Base-by-base conservation (phyloP, 2,113 vertebrate species). In the Rhinolophus sinicus region DNA sequence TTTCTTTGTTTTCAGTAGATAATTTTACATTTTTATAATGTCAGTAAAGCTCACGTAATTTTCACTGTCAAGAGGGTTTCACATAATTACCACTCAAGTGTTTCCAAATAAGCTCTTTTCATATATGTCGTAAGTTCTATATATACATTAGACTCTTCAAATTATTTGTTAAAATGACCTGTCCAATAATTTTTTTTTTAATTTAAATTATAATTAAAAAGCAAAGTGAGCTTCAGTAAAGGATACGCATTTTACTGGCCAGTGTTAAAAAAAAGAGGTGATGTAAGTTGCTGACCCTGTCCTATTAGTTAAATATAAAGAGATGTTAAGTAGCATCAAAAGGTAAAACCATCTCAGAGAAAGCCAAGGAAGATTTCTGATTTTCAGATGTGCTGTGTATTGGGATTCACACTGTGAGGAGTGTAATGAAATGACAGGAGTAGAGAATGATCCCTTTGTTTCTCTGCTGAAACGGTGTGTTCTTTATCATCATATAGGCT, bases 1-100 rank as follows among this genome's bases (percentile, higher is more conserved):
- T 85, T 35, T 75, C 28, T 21, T 54, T 58, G 38, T 50, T 0
- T 98, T 90, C 47, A n/a, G 78, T 90, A 96, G 72, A 26, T 21
- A 30, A n/a, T n/a, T 62, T 58, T n/a, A 33, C 1, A 30, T 11
- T 78, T 28, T 8, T 70, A 64, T 70, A 5, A 81, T 64, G 1
- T 0, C 81, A 92, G 38, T 64, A 21, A 19, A 50, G 1, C 5
- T 4, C 30, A 0, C 14, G n/a, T 13, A 0, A 73, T 21, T 95
- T 91, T 3, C 93, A 83, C 24, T 80, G 62, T 35, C 28, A 81
- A 89, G 81, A 33, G 8, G 3, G 3, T 78, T 90, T 19, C 2
- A 56, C 19, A 26, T 24, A 9, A 47, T 64, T 13, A 47, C 58
- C 95, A 75, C 28, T 5, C 15, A 84, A 76, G 40, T 52, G 6